Evolutionary conservation across 2,888 invertebrate genomes (phyloP), one percentile per base, ranked within the genome.

Genomic region (Callosobruchus maculatus): DNA sequence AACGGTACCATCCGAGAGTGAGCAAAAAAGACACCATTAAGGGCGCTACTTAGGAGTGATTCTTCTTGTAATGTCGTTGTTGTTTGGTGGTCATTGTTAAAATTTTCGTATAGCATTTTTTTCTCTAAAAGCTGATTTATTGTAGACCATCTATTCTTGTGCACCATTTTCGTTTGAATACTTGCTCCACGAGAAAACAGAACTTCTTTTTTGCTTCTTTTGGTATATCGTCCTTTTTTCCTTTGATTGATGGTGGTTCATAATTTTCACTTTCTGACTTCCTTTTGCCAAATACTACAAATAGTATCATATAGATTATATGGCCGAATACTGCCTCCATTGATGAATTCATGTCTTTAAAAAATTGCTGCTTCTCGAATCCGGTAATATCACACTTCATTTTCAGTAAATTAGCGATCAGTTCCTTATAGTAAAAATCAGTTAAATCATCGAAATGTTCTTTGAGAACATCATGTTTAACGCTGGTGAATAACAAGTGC

Each of bases 351-450:
- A 13, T 49, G 13, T 49, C 49, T 49, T 49, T 13, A 1, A 49
- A 49, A 18, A 49, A 49, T 49, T 49, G 49, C 13, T 18, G 49
- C 18, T 49, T 49, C 49, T 13, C 13, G 49, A 49, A 49, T 7
- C 49, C 18, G 13, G 9, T 49, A 1, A 49, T 49, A 13, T 49
- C 49, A 13, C 49, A 49, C 9, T 49, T 13, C 4, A 74, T 72
- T 9, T 20, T 7, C 13, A 20, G 3, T 18, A 74, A 72, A 4
- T 26, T 20, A 21, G 31, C 70, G 7, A 72, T 67, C 7, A 74
- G 70, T 18, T 13, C 67, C 0, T 74, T 68, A 30, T 74, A 72
- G 68, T 74, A 74, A 20, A 72, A 70, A n/a, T 68, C 30, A 18
- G 72, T 21, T 20, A 74, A 31, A 13, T 74, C 70, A 21, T 74